Base-by-base conservation (phyloP, 2,113 vertebrate species). In the Semicossyphus pulcher region DNA sequence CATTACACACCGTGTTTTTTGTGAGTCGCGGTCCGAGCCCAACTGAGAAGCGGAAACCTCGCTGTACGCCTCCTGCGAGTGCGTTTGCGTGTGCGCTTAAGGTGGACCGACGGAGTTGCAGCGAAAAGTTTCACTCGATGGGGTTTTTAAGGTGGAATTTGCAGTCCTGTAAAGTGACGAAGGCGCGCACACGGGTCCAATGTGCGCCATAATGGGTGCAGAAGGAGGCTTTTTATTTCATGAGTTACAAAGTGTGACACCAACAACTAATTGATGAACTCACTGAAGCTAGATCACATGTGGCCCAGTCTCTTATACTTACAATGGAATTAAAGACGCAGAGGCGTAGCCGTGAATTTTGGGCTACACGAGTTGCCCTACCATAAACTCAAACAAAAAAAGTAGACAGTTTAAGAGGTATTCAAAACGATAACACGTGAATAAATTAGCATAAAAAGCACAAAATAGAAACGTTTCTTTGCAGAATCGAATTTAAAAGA, bases 61-160 rank as follows among this genome's bases (percentile, higher is more conserved):
- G 72, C 88, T 81, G 88, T 85, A 91, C 91, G 92, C 92, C 90
- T 94, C 93, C 91, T 89, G 86, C 41, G 41, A 44, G 41, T 44
- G 41, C 84, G 80, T 88, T 92, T 93, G 90, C 89, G 90, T 91
- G 91, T 93, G 94, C 93, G 92, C 93, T 94, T 95, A 95, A 95
- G 94, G 94, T 93, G 90, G 93, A 91, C 80, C 87, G 86, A 59
- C 34, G 0, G 73, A 87, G 84, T 90, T 92, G 10, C 45, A 16
- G 28, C 42, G 25, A 88, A 90, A 88, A 90, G 81, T 86, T 90
- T 89, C 78, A 85, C 90, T 89, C 81, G 61, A 39, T 64, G 74
- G 67, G 60, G 29, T 5, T 82, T 90, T 94, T 94, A 94, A 94
- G 94, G 92, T 93, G 91, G 94, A 78, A 82, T 81, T 51, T 15